Base-by-base conservation (phyloP, 2,113 vertebrate genomes). In the Triplophysa siluroides region DNA sequence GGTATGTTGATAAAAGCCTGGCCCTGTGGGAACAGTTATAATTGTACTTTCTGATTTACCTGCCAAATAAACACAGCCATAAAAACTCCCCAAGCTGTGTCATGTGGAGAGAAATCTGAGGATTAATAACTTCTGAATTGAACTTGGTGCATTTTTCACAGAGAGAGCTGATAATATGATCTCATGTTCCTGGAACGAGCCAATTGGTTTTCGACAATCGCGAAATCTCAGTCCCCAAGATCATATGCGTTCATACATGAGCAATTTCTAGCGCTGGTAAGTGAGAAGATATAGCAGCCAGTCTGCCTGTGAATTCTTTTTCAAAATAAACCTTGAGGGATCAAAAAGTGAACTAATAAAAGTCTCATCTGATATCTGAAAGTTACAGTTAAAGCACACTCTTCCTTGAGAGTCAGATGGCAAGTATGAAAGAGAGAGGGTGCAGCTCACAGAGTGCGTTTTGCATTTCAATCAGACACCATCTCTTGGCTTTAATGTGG, bases 291-390 rank as follows among this genome's bases (percentile, higher is more conserved):
- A 71, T n/a, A 64, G 56, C 38, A 71, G 26, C 19, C n/a, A 47
- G 14, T 16, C 18, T 65, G 61, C 8, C 43, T 83, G 21, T 24
- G n/a, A 77, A 81, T 76, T 60, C 11, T 26, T 77, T 54, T 56
- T 26, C 26, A 43, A 75, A 75, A 71, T 54, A 79, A 79, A 29
- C 43, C 21, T 67, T 47, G 24, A 45, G 52, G 64, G 79, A 75
- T 80, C 4, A 75, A 66, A 80, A 67, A 62, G 65, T 72, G 47
- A 80, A 77, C 45, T 67, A 47, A 77, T 80, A 63, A 75, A 83
- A 61, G 70, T 75, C 56, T 56, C 64, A 78, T 78, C 64, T 45
- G 45, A 62, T 65, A 70, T 47, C 69, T 73, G 18, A 60, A 45
- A 50, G 52, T 78, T 82, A 62, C 33, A 73, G 52, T 60, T 82